Conservation (phyloP, 2,888 invertebrate genomes). For the Geophilus truncorum region DNA sequence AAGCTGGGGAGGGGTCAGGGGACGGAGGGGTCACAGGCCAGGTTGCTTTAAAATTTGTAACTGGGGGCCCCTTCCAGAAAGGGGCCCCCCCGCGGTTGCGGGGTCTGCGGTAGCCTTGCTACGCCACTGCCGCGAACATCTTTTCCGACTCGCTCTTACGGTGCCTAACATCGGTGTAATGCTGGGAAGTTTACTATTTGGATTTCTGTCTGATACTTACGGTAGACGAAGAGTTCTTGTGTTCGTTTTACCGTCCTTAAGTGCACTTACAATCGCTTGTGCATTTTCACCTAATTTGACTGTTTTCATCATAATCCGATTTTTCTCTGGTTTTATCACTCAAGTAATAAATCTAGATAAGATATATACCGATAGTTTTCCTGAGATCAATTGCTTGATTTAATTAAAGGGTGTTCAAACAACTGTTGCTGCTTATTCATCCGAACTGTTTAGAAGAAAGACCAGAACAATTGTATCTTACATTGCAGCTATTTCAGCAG, state of each 20-base stretch:
- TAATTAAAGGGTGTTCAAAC: neutral
- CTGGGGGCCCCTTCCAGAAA: no score
- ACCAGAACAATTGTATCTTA: neutral
- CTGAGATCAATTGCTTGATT: neutral
- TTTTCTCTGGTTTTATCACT: neutral
- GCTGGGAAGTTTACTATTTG: neutral
- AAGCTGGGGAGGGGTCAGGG: no score
- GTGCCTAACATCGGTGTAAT: neutral
- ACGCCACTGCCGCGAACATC: neutral
- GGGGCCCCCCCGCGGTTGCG: no score
- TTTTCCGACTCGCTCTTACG: neutral
- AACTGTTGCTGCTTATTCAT: neutral
- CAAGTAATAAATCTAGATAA: neutral
- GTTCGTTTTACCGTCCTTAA: neutral
- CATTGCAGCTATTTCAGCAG: neutral
- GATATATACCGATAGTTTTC: no score
- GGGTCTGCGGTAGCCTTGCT: no score
- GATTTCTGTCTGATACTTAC: neutral
- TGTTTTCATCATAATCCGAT: neutral
- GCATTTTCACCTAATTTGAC: neutral
- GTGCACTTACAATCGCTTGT: neutral
- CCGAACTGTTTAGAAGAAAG: neutral
- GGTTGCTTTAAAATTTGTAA: no score
- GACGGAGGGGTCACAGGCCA: no score
- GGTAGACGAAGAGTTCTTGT: neutral